These are phyloP conservation scores for Psittacula echo DNA, from an alignment of 2,797 vertebrate species.

Conservation along the genomic window DNA sequence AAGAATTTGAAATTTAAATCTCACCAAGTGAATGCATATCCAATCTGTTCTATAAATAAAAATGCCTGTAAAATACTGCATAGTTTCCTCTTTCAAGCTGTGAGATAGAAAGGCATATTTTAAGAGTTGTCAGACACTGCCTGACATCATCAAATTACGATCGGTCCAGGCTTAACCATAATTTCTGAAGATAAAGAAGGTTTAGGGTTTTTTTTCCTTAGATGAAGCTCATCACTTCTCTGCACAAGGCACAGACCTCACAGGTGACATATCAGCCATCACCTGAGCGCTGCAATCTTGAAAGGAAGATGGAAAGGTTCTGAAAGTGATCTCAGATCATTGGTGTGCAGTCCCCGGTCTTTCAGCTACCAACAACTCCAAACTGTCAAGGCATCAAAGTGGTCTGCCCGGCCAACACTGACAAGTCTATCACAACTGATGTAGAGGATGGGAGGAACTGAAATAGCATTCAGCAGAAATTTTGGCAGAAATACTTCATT, in stretches of 20 bases:
- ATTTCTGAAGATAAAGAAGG: neutral
- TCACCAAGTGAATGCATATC: constrained; percentile 1
- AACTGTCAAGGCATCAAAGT: neutral
- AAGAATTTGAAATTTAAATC: constrained; percentile 46
- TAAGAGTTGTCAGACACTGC: constrained; percentile 11
- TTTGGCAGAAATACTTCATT: neutral
- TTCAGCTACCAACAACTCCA: neutral
- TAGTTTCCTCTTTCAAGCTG: neutral
- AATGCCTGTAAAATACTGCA: neutral
- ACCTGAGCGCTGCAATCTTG: neutral
- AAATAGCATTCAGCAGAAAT: neutral
- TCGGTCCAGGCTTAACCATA: neutral
- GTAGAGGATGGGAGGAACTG: neutral
- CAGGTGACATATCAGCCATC: neutral
- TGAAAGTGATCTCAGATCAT: neutral
- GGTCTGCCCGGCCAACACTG: neutral
- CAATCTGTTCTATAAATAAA: constrained; percentile 38
- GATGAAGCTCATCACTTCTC: neutral
- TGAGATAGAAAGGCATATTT: neutral
- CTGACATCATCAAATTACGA: neutral
- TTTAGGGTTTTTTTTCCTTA: neutral
- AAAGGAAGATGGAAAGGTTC: neutral
- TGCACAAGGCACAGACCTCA: neutral
- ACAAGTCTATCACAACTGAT: neutral
- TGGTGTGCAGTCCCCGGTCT: neutral